A percentile compares a stretch with the other conserved stretches of the same genome.
Conservation (phyloP, 2,113 vertebrate genomes). For the Motacilla alba region DNA sequence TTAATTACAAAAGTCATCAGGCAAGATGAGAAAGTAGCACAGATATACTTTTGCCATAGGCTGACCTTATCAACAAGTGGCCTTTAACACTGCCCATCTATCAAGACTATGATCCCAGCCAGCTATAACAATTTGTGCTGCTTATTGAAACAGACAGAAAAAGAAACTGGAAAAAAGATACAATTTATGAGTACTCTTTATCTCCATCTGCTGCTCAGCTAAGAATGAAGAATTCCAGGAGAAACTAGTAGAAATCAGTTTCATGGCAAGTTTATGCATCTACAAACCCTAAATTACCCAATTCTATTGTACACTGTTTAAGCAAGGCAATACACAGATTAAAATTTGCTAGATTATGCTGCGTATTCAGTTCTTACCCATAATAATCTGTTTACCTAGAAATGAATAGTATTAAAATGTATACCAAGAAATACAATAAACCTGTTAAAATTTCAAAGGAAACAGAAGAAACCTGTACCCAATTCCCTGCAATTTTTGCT, state of each 20-base stretch:
- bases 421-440: background rate
- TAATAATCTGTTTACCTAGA: background rate
- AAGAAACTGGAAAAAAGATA: background rate
- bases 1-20: background rate
- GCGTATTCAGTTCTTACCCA: background rate
- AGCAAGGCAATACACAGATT: background rate
- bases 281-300: background rate
- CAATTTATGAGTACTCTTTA: slow-evolving; percentile 40
- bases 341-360: background rate
- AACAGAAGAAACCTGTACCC: background rate
- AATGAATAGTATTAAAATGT: background rate
- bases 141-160: background rate
- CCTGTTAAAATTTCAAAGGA: background rate
- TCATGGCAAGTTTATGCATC: background rate
- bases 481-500: background rate
- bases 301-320: background rate
- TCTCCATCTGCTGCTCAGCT: slow-evolving; percentile 61
- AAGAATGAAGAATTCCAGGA: background rate
- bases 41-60: background rate
- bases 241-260: background rate
- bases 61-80: background rate
- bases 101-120: background rate
- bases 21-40: background rate
- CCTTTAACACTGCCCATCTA: background rate
- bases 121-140: background rate